A percentile compares a stretch with the other conserved stretches of the same genome.
phyloP scores from a whole-genome alignment of 1,140 invertebrate genomes.

The Drosophila ohnishii region DNA sequence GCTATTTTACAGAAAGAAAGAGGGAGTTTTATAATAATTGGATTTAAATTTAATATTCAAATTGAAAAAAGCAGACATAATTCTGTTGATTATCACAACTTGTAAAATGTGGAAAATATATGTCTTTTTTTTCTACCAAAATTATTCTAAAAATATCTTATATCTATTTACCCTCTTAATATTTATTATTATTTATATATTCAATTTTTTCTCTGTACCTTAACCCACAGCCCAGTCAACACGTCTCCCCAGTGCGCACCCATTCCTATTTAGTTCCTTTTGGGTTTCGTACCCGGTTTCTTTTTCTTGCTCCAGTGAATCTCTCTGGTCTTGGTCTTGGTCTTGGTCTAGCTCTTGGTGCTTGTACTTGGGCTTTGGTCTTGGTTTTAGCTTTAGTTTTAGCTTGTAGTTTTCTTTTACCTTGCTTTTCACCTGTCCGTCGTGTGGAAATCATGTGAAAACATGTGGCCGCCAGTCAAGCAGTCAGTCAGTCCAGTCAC shows the following conservation, averaged over 20 bases:
- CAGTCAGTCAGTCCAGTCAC: constrained; percentile 52
- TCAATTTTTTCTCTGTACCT: constrained; percentile 2
- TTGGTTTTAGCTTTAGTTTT: constrained; percentile 47
- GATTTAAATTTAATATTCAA: too few species aligned
- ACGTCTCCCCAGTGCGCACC: constrained; percentile 12
- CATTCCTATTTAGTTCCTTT: constrained; percentile 47
- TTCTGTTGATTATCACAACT: too few species aligned
- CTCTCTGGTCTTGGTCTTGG: constrained; percentile 39
- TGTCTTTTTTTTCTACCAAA: neutral
- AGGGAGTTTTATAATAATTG: neutral
- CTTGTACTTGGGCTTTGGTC: constrained; percentile 33
- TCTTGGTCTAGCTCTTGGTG: constrained; percentile 22
- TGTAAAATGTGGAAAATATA: neutral
- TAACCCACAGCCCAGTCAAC: constrained; percentile 32
- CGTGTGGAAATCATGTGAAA: constrained; percentile 80
- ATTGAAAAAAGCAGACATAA: too few species aligned
- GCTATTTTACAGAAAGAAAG: neutral
- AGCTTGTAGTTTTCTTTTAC: constrained; percentile 50
- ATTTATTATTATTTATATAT: neutral
- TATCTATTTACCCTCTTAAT: neutral
- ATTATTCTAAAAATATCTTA: neutral
- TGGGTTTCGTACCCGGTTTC: constrained; percentile 45
- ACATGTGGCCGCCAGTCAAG: constrained; percentile 75
- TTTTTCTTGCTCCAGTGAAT: constrained; percentile 54
- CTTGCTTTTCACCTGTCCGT: constrained; percentile 79